Evolutionary conservation across 1,140 invertebrate genomes (phyloP).

Genomic region (Linepithema humile): DNA sequence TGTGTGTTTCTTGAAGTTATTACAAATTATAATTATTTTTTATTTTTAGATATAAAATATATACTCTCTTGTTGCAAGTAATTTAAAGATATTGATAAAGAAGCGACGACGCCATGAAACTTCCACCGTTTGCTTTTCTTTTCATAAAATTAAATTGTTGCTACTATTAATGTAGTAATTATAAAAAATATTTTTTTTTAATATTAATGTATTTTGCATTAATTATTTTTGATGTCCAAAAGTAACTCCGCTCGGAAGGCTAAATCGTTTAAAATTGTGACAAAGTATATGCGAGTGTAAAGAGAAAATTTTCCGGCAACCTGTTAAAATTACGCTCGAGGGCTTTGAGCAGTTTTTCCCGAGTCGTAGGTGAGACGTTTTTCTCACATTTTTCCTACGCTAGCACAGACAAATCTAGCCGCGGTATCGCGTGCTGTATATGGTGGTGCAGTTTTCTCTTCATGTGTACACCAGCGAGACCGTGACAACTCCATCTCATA

Average conservation of each 20-base stretch:
- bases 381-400: conserved; percentile 37
- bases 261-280: conserved; percentile 37
- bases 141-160: no score
- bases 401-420: conserved; percentile 42
- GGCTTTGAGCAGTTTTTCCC: conserved; percentile 26
- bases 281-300: conserved; percentile 28
- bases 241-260: not conserved
- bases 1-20: not conserved
- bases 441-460: not conserved
- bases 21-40: no score
- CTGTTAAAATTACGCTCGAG: conserved; percentile 41
- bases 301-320: conserved; percentile 34
- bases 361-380: conserved; percentile 49
- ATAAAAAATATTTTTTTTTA: no score
- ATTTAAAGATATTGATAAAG: no score
- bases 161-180: no score
- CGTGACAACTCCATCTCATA: conserved; percentile 72
- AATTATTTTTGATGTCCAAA: not conserved
- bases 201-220: no score
- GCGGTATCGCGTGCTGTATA: conserved; percentile 31
- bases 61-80: no score
- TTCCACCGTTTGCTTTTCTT: no score
- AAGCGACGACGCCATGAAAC: no score
- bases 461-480: conserved; percentile 25
- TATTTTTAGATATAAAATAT: no score